Percentiles rank a stretch among this genome's conserved stretches.
Conservation (phyloP, 1,140 invertebrate genomes). For the Calephelis virginiensis region DNA sequence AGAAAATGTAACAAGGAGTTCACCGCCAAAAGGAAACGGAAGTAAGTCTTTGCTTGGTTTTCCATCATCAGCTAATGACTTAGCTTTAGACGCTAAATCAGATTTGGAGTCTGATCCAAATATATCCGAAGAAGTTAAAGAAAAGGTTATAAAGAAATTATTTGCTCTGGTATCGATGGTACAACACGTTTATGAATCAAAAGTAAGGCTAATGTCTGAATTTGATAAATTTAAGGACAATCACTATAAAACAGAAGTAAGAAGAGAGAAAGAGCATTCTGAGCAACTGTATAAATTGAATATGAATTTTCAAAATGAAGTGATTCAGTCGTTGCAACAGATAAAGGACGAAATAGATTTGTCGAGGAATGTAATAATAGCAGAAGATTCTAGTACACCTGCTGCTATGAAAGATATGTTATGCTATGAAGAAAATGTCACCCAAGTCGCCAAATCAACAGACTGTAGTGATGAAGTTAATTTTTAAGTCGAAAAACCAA, state of each 20-base stretch:
- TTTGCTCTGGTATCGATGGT: slow-evolving; percentile 69
- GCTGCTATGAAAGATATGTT: slow-evolving; percentile 40
- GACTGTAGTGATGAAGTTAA: slow-evolving; percentile 1
- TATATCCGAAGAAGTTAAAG: slow-evolving; percentile 64
- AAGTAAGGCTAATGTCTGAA: slow-evolving; percentile 66
- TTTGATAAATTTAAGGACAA: slow-evolving; percentile 70
- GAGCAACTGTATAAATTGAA: slow-evolving; percentile 70
- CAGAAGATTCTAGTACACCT: slow-evolving; percentile 39
- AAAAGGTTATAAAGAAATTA: slow-evolving; percentile 68
- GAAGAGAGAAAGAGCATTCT: slow-evolving; percentile 66
- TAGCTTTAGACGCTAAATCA: slow-evolving; percentile 67
- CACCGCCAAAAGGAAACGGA: slow-evolving; percentile 38
- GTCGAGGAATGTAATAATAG: slow-evolving; percentile 43
- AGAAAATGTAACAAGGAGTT: slow-evolving; percentile 41
- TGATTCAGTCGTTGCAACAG: slow-evolving; percentile 63
- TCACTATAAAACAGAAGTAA: slow-evolving; percentile 57
- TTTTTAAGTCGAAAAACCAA: neutral
- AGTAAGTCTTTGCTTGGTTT: slow-evolving; percentile 61
- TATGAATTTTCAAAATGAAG: slow-evolving; percentile 72
- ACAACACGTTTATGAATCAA: slow-evolving; percentile 68
- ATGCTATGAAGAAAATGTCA: slow-evolving; percentile 27
- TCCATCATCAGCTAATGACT: slow-evolving; percentile 69
- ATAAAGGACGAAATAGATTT: slow-evolving; percentile 66
- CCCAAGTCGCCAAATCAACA: slow-evolving; percentile 8
- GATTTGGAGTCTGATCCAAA: slow-evolving; percentile 69